These are phyloP conservation scores for Gallinago stenura DNA, from an alignment of 2,797 vertebrate species.

Conservation along the genomic window DNA sequence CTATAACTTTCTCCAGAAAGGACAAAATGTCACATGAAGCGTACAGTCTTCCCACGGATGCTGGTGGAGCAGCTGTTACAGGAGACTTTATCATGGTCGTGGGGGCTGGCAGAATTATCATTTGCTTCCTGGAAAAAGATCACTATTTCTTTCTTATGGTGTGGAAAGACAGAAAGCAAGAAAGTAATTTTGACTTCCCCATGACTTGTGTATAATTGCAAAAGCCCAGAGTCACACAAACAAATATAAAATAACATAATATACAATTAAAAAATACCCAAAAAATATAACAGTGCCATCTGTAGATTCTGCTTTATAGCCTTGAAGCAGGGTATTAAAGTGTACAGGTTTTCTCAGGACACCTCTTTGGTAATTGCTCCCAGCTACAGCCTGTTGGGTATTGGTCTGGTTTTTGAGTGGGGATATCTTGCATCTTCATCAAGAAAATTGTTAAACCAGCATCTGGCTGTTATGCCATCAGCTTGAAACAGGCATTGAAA, in stretches of 20 bases:
- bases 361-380: background rate
- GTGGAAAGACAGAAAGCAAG: background rate
- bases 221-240: background rate
- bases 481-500: background rate
- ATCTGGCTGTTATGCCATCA: background rate
- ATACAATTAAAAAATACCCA: background rate
- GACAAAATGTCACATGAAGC: background rate
- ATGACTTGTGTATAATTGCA: background rate
- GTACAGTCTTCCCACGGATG: background rate
- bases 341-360: background rate
- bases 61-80: background rate
- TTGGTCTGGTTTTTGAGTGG: background rate
- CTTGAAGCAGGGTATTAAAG: background rate
- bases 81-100: background rate
- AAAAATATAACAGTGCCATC: background rate
- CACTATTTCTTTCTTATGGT: background rate
- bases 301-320: background rate
- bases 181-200: background rate
- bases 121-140: background rate
- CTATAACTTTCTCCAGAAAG: background rate
- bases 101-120: background rate
- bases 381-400: background rate
- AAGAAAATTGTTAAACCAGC: background rate
- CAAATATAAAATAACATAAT: background rate
- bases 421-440: background rate